Percentiles rank a stretch among this genome's conserved stretches.
Evolutionary conservation across 2,888 invertebrate genomes (phyloP).

Genomic region (Drosophila incognita): DNA sequence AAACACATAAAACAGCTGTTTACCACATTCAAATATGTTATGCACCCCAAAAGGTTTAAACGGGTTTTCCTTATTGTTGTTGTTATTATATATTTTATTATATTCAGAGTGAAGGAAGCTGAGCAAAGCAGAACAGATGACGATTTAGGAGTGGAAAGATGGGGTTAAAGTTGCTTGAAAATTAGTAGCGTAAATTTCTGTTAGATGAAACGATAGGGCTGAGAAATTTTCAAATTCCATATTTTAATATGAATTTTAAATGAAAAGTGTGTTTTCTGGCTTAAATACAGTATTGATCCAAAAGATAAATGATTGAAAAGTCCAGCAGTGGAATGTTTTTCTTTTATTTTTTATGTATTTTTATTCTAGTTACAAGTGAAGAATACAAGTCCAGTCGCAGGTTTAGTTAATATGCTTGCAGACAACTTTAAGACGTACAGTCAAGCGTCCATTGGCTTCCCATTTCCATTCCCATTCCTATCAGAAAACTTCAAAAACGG

Average conservation of each 20-base stretch:
- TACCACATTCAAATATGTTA: conserved; percentile 12
- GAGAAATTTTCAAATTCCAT: not conserved
- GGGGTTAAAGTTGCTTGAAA: conserved; percentile 31
- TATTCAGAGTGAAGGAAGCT: conserved; percentile 7
- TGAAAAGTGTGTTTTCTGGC: no score
- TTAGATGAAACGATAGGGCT: conserved; percentile 12
- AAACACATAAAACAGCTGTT: conserved; percentile 64
- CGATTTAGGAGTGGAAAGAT: conserved; percentile 3
- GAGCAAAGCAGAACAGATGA: conserved; percentile 17
- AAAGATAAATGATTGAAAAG: no score
- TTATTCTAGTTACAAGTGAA: not conserved
- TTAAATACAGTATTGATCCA: no score
- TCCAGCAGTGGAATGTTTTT: no score
- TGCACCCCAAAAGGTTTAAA: conserved; percentile 43
- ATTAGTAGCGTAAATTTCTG: conserved; percentile 36
- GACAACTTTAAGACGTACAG: conserved; percentile 4
- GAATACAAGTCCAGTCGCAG: not conserved
- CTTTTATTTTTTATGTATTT: not conserved
- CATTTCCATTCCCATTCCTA: not conserved
- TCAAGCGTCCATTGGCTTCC: not conserved
- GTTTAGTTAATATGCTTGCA: not conserved
- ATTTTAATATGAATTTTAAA: no score
- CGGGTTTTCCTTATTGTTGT: conserved; percentile 41
- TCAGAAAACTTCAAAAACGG: conserved; percentile 10
- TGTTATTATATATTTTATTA: not conserved